Percentiles rank a stretch among this genome's conserved stretches.
These are phyloP conservation scores for Herminia tarsipennalis DNA, from an alignment of 2,888 invertebrate species.

Conservation along the genomic window DNA sequence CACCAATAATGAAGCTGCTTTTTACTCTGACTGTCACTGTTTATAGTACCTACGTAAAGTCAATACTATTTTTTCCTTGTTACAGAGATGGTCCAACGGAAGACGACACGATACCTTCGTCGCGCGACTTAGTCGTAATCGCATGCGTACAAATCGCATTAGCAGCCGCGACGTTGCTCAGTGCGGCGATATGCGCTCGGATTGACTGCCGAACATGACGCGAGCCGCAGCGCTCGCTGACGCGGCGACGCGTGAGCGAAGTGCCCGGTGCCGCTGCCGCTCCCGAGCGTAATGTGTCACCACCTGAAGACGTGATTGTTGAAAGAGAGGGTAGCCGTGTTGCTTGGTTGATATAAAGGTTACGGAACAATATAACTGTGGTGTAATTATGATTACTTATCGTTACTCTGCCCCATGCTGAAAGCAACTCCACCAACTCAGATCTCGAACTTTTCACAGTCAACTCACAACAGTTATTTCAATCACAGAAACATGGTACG, in stretches of 20 bases:
- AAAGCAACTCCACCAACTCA: no score
- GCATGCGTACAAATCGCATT: slow-evolving; percentile 81
- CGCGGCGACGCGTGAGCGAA: slow-evolving; percentile 70
- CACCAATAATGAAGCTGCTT: no score
- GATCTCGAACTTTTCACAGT: no score
- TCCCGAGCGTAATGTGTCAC: slow-evolving; percentile 49
- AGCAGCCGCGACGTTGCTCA: slow-evolving; percentile 78
- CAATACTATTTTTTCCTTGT: no score
- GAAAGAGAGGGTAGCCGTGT: slow-evolving; percentile 82
- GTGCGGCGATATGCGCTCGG: slow-evolving; percentile 82
- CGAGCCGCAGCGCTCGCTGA: slow-evolving; percentile 72
- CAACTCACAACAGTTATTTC: no score
- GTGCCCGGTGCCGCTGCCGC: slow-evolving; percentile 61
- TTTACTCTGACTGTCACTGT: no score
- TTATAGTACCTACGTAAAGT: no score
- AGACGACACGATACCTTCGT: slow-evolving; percentile 72
- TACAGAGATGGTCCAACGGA: slow-evolving; percentile 70
- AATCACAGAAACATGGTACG: no score
- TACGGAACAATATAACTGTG: background rate
- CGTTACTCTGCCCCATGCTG: no score
- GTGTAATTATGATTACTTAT: background rate
- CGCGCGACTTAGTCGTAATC: slow-evolving; percentile 77
- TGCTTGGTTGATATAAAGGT: slow-evolving; percentile 85
- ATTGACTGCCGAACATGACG: slow-evolving; percentile 83
- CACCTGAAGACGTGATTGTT: slow-evolving; percentile 56